Base-by-base conservation (phyloP, 2,888 invertebrate genomes). In the Lacanobia oleracea region DNA sequence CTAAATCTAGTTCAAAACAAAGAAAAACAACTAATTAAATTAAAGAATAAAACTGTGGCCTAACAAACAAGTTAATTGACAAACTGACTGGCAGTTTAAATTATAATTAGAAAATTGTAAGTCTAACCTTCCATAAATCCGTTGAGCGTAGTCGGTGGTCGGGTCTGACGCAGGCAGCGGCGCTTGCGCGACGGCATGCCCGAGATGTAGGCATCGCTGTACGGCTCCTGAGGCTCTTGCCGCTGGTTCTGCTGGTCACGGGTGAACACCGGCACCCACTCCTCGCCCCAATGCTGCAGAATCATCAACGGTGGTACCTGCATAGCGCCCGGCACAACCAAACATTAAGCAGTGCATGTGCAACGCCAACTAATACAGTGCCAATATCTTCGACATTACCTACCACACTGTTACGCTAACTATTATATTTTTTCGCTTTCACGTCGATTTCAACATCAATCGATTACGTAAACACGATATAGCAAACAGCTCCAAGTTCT, bases 111-210 rank as follows among this genome's bases (percentile, higher is more conserved):
- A 10, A 18, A 1, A 60, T 23, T 23, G 4, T 27, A 56, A 75
- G 68, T 43, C 10, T 48, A 0, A 94, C 95, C 94, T 54, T 88
- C 88, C 72, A 94, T 88, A 67, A 95, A 89, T 7, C 87, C 91
- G 21, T 91, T 89, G 18, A 94, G 89, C 0, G 90, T 92, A 1
- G 90, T 84, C 0, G 93, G 83, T 10, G 95, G 94, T 1, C 94
- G 86, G 6, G 88, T 60, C 64, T 92, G 90, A 1, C 93, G 90
- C 53, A 98, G 96, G 79, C 98, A 96, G 91, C 98, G 98, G 80
- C 99, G 97, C 75, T 99, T 97, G 92, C 99, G 98, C 54, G 98
- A 97, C 18, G 99, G 98, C 97, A 99, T 98, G 16, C 98, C 98
- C 12, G 98, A 97, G 59, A 99, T 95, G 92, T 99, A 99, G 0